phyloP scores from a whole-genome alignment of 2,797 vertebrate genomes.

The Prunella strophiata region DNA sequence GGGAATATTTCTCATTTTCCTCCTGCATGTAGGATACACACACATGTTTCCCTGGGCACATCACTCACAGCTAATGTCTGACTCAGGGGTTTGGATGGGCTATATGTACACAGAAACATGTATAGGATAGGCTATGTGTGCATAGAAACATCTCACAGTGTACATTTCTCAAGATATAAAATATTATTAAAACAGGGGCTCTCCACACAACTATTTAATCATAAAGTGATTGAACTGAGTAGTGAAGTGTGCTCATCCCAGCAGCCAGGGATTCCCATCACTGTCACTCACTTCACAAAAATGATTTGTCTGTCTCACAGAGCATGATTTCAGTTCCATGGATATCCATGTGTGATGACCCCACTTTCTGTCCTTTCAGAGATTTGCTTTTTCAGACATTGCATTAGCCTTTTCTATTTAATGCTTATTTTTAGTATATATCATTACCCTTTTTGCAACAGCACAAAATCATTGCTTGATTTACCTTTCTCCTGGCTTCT shows the following conservation, averaged over 20 bases:
- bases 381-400: background rate
- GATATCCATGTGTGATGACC: background rate
- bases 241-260: background rate
- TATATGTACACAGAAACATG: background rate
- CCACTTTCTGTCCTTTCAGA: background rate
- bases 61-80: background rate
- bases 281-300: conserved; percentile 1
- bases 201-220: background rate
- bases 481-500: conserved; percentile 16
- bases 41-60: background rate
- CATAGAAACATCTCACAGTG: background rate
- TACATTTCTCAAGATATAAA: background rate
- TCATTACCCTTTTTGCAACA: background rate
- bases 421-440: background rate
- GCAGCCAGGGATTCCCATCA: background rate
- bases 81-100: background rate
- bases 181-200: background rate
- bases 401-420: background rate
- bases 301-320: background rate
- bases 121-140: background rate
- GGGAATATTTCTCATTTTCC: background rate
- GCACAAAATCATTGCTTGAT: background rate
- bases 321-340: background rate
- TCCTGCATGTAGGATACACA: background rate
- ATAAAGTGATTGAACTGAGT: background rate